Base-by-base conservation (phyloP, 2,888 invertebrate genomes). In the Amitus sp. region DNA sequence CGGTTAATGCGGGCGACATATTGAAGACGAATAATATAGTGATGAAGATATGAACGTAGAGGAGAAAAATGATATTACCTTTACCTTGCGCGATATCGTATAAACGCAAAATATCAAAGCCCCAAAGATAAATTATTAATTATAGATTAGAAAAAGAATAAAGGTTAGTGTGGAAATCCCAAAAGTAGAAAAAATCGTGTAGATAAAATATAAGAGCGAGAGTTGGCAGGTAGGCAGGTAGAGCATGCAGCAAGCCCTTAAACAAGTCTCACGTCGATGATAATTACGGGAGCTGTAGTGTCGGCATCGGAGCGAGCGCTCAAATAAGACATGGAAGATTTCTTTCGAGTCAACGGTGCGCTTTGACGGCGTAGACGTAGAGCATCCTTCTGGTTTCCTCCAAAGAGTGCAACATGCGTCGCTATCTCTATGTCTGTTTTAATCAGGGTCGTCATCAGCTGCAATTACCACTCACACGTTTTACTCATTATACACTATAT, bases 361-460 rank as follows among this genome's bases (percentile, higher is more conserved):
- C 82, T 82, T 67, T 75, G 75, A 58, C 82, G 80, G 65, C 82
- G 79, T 33, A 82, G 75, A 65, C 73, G 75, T 65, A 82, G 72
- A 60, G 82, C 81, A 63, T 82, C 82, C 78, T 75, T 76, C 72
- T 78, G 67, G 6, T 78, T 79, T 68, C 82, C 80, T 78, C 82
- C 78, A 69, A 73, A 72, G 73, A 82, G 73, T 56, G 83, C 83
- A 68, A 83, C 79, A 73, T 86, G 84, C 57, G 87, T 84, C 37
- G 87, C 86, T 57, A 84, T 84, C 72, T 85, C 85, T 83, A 92
- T 85, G 83, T 92, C 90, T 76, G 90, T 90, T 88, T 91, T 92
- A 86, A 93, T 85, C 72, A 89, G 89, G 78, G 89, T 87, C 82
- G 89, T 88, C 85, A 93, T 86, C 82, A 93, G 86, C 92, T 93